phyloP scores from a whole-genome alignment of 1,140 invertebrate genomes.

The Dinoponera quadriceps region DNA sequence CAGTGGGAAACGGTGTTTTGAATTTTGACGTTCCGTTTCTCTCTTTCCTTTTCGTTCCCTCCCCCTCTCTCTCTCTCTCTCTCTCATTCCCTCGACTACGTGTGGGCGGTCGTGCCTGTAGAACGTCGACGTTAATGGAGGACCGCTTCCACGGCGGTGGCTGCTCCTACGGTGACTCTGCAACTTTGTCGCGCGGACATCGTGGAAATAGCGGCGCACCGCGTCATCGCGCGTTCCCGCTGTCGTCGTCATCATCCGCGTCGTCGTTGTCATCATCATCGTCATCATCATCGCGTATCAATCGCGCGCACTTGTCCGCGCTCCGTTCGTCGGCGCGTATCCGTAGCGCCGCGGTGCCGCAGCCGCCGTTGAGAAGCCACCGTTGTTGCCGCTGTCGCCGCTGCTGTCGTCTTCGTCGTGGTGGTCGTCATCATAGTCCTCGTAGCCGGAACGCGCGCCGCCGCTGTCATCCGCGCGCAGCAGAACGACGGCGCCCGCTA shows the following conservation, averaged over 20 bases:
- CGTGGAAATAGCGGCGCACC: conserved; percentile 54
- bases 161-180: conserved; percentile 75
- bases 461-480: conserved; percentile 57
- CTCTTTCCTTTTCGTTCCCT: neutral
- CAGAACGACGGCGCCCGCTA: conserved; percentile 67
- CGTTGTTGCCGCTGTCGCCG: neutral
- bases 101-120: conserved; percentile 76
- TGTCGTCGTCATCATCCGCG: neutral
- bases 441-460: conserved; percentile 42
- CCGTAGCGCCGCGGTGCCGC: conserved; percentile 54
- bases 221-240: conserved; percentile 35
- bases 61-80: neutral
- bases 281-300: conserved; percentile 15
- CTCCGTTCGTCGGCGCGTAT: conserved; percentile 26
- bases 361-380: too few relatives aligned
- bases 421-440: neutral
- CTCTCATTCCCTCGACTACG: conserved; percentile 34
- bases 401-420: neutral
- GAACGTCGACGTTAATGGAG: conserved; percentile 75
- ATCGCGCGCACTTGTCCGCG: conserved; percentile 49
- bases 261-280: neutral
- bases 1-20: conserved; percentile 14
- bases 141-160: conserved; percentile 69
- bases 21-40: conserved; percentile 44
- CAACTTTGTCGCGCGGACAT: conserved; percentile 72